Conservation (phyloP, 1,140 invertebrate genomes). For the Brachionus sp. region DNA sequence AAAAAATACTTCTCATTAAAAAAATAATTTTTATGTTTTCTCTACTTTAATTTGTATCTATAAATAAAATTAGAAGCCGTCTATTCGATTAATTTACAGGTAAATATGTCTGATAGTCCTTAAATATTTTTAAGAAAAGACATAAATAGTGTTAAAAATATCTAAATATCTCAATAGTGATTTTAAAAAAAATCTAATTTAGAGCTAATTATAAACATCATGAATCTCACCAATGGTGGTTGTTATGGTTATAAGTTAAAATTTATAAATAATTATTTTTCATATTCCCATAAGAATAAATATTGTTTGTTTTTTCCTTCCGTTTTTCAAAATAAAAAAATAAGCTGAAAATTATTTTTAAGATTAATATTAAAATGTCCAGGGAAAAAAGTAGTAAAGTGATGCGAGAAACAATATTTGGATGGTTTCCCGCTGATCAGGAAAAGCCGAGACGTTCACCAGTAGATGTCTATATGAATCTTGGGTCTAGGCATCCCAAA, state of each 20-base stretch:
- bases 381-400: neutral
- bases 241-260: conserved; percentile 34
- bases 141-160: no score
- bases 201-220: neutral
- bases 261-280: conserved; percentile 14
- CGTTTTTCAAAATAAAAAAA: neutral
- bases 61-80: neutral
- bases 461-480: conserved; percentile 8
- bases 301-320: neutral
- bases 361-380: neutral
- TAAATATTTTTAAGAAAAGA: neutral
- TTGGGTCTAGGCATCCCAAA: neutral
- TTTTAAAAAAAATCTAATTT: neutral
- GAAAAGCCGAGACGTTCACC: neutral
- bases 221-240: neutral
- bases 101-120: neutral
- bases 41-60: no score
- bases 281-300: neutral
- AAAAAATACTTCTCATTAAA: no score
- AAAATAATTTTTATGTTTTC: no score
- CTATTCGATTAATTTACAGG: neutral
- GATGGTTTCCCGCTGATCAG: neutral
- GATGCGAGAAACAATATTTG: neutral
- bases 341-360: neutral
- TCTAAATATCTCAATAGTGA: neutral